Conservation (phyloP, 2,113 vertebrate species). For the Eudyptes chrysolophus region DNA sequence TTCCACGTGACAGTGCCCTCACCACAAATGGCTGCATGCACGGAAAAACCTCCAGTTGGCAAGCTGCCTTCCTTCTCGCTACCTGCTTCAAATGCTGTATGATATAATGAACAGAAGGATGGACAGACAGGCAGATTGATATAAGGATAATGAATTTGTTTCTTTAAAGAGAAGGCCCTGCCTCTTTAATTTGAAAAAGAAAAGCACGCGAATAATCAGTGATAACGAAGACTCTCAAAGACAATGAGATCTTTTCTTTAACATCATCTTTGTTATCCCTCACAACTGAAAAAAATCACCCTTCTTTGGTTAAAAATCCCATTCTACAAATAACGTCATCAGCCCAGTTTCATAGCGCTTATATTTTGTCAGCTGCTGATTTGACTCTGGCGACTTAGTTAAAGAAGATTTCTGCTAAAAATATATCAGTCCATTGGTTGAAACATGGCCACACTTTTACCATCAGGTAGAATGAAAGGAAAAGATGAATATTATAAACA, state of each 20-base stretch:
- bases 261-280: not conserved
- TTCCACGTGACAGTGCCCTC: not conserved
- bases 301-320: not conserved
- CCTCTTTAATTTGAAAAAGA: not conserved
- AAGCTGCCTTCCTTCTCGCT: not conserved
- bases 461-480: not conserved
- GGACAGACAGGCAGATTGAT: not conserved
- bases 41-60: not conserved
- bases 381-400: not conserved
- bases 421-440: not conserved
- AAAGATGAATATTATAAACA: not conserved
- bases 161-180: not conserved
- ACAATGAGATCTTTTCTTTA: not conserved
- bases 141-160: not conserved
- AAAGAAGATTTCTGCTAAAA: slow-evolving; percentile 51
- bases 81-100: not conserved
- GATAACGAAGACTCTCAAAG: not conserved
- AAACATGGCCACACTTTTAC: not conserved
- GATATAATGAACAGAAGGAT: not conserved
- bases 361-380: slow-evolving; percentile 38
- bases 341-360: not conserved
- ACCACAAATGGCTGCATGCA: not conserved
- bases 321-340: not conserved
- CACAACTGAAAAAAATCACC: not conserved
- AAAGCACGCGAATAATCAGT: not conserved